Evolutionary conservation across 2,797 vertebrate species (phyloP).

Genomic region (Natrix natrix): DNA sequence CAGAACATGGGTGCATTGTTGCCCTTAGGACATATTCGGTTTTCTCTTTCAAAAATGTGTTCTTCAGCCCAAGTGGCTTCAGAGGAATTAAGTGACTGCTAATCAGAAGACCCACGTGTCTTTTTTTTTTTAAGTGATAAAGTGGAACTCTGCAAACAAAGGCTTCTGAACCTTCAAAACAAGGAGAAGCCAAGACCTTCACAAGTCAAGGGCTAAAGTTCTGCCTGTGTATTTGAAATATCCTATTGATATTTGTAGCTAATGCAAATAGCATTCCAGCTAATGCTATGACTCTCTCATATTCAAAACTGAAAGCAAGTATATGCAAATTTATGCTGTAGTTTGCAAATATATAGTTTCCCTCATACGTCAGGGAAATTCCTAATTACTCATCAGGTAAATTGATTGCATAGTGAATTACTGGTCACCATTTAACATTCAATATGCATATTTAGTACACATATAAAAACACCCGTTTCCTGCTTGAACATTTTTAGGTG

Average conservation of each 20-base stretch:
- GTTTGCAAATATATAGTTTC: not conserved
- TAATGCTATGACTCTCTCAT: not conserved
- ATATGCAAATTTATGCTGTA: not conserved
- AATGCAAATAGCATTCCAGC: not conserved
- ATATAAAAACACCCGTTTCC: not conserved
- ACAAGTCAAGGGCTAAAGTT: not conserved
- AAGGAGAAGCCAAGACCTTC: not conserved
- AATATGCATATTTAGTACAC: not conserved
- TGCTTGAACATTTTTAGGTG: not conserved
- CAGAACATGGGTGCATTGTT: not conserved
- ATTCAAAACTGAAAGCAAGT: not conserved
- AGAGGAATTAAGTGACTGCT: conserved; percentile 17
- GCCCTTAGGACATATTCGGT: not conserved
- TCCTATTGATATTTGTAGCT: not conserved
- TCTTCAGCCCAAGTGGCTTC: conserved; percentile 14
- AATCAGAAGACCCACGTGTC: not conserved
- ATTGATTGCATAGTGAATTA: not conserved
- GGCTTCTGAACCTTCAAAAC: not conserved
- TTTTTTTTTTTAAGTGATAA: not conserved
- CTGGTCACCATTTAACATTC: not conserved
- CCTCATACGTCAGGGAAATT: not conserved
- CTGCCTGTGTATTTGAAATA: not conserved
- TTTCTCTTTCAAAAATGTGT: not conserved
- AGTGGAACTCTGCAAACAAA: not conserved
- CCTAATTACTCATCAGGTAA: not conserved